Evolutionary conservation across 2,113 vertebrate genomes (phyloP), one percentile per base, ranked within the genome.

Genomic region (Psilopsiagon aymara): DNA sequence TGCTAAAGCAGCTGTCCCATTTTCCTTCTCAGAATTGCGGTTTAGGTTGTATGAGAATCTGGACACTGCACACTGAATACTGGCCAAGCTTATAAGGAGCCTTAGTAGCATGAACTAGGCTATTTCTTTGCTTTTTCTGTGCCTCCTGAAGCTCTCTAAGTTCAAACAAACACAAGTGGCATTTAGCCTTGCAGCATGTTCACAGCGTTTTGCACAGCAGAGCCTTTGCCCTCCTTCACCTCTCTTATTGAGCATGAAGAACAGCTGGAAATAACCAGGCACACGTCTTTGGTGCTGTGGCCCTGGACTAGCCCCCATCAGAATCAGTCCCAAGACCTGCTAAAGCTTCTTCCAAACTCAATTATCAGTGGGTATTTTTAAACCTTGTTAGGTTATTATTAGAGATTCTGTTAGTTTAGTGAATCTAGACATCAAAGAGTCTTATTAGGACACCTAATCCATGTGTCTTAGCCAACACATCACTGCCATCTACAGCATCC

Each of bases 201-300:
- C 60, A 87, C 64, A 86, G 73, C 10, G 7, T 87, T 47, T 27
- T 39, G n/a, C 94, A 31, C 17, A 52, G 55, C 52, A 75, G n/a
- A 86, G 35, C 74, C n/a, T 95, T 94, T 88, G 74, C 31, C 92
- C 83, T 89, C 71, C 49, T 71, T 85, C 29, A 33, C 21, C 47
- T 75, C 21, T 76, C 15, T 19, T 33, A 35, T 0, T 52, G 39
- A 78, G 13, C 7, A 76, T 0, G 3, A 70, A 60, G 28, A 62
- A 29, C 37, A 46, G 8, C 66, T 88, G 53, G 43, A 77, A 85
- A 13, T 10, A 77, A 51, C 37, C 31, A 68, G n/a, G 20, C 33
- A 57, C 64, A 71, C 2, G 0, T 47, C n/a, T 57, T 85, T 52
- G 21, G 41, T 46, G 69, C 21, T 0, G 0, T 29, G 0, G 0